These are phyloP conservation scores for Grallaria varia DNA, from an alignment of 2,113 vertebrate species.

Conservation along the genomic window DNA sequence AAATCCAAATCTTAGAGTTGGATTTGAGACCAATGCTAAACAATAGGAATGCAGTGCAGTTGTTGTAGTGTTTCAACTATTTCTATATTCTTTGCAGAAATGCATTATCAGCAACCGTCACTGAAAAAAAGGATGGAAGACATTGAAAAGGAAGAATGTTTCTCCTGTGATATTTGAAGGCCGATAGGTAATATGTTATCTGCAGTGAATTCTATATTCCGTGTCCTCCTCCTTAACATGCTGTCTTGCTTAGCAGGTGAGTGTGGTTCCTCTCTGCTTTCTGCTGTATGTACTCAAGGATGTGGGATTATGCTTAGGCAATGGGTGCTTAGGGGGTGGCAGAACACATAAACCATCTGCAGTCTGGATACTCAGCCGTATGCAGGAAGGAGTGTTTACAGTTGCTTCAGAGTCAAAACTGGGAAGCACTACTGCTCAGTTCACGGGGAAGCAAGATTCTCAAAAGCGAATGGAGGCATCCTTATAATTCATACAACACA, in stretches of 20 bases:
- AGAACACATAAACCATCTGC: rapidly evolving
- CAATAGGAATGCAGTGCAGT: not conserved
- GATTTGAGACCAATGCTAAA: not conserved
- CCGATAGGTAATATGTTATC: not conserved
- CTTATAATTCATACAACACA: not conserved
- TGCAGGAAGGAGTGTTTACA: not conserved
- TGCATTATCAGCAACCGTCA: not conserved
- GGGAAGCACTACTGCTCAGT: not conserved
- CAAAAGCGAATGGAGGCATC: not conserved
- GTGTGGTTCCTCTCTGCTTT: not conserved
- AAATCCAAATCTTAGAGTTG: not conserved
- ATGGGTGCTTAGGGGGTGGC: too few species aligned
- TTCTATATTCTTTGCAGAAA: slow-evolving; percentile 34
- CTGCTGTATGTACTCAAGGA: not conserved
- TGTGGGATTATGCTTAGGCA: not conserved
- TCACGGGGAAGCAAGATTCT: not conserved
- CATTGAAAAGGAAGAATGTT: not conserved
- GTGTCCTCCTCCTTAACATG: not conserved
- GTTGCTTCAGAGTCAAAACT: not conserved
- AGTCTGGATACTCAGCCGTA: not conserved
- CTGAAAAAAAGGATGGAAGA: not conserved
- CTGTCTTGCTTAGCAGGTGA: not conserved
- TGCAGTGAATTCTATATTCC: not conserved
- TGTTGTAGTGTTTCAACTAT: not conserved
- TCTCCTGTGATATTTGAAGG: not conserved